Base-by-base conservation (phyloP, 1,140 invertebrate genomes). In the Listronotus bonariensis region DNA sequence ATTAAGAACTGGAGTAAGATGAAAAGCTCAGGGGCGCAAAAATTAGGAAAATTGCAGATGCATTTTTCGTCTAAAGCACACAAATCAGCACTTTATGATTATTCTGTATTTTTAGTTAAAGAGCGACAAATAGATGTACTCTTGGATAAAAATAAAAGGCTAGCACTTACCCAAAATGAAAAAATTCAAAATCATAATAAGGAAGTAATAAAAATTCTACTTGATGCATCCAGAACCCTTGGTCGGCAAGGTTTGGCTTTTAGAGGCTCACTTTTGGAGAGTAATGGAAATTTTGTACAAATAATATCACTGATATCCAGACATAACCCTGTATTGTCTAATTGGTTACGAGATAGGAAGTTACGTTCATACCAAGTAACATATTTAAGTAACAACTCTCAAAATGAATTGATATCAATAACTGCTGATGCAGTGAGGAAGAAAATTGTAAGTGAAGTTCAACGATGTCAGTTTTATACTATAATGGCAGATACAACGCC, bases 61-160 rank as follows among this genome's bases (percentile, higher is more conserved):
- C 42, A 45, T 17, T 45, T 45, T 45, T 45, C 42, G 8, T 49
- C 31, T 11, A 31, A 49, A 31, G 17, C 46, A 17, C 46, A 49
- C 26, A 20, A 49, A 49, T 10, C 46, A 31, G 15, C 46, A 26
- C 10, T 49, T 12, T 26, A 6, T 11, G 46, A 49, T 31, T 40
- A 46, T 46, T 46, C 2, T 9, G 14, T 14, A 12, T 46, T 46
- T 46, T 46, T 15, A 10, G 17, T 14, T 46, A 46, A 15, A 15
- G 18, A 20, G 14, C 43, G 17, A 46, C 43, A 46, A 14, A 17
- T 46, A 14, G 43, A 12, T 10, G 9, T 15, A 10, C 17, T 46
- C 15, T 20, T 46, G 9, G 15, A 46, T n/a, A 46, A 46, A 46
- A 15, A 46, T 14, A 15, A 11, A 14, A 46, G 12, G 18, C 14